These are phyloP conservation scores for Monomorium pharaonis DNA, from an alignment of 1,140 invertebrate species.

Conservation along the genomic window DNA sequence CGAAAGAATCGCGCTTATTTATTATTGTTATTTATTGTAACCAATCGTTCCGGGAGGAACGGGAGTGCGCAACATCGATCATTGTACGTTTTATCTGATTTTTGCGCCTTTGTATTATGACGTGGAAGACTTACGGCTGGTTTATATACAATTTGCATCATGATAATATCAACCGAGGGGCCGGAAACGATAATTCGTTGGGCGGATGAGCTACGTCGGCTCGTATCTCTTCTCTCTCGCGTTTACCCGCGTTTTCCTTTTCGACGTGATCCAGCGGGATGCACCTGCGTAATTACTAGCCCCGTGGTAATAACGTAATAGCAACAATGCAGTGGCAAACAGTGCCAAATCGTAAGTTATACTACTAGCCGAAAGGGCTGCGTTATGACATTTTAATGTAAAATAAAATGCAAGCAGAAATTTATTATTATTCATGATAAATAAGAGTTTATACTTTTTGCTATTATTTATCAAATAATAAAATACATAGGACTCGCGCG, in stretches of 20 bases:
- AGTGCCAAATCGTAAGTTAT: constrained; percentile 30
- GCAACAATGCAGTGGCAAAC: constrained; percentile 43
- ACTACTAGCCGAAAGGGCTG: not conserved
- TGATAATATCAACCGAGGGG: constrained; percentile 70
- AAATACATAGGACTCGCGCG: no score
- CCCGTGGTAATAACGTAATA: constrained; percentile 53
- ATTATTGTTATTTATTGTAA: constrained; percentile 54
- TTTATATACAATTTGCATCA: constrained; percentile 69
- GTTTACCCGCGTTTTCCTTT: constrained; percentile 44
- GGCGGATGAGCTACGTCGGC: constrained; percentile 64
- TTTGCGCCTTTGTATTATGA: constrained; percentile 45
- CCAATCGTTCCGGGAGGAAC: constrained; percentile 21
- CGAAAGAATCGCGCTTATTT: constrained; percentile 28
- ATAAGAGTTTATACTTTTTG: not conserved
- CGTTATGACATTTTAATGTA: not conserved
- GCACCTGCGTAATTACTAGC: constrained; percentile 46
- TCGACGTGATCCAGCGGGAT: constrained; percentile 44
- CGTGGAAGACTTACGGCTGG: constrained; percentile 58
- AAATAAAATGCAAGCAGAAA: not conserved
- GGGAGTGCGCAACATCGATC: constrained; percentile 34
- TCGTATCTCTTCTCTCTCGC: constrained; percentile 59
- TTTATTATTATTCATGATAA: not conserved
- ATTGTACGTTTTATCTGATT: constrained; percentile 53
- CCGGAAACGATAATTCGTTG: constrained; percentile 71
- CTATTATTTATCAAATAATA: not conserved